Evolutionary conservation across 2,888 invertebrate genomes (phyloP).

Genomic region (Lordiphosa fenestrarum): DNA sequence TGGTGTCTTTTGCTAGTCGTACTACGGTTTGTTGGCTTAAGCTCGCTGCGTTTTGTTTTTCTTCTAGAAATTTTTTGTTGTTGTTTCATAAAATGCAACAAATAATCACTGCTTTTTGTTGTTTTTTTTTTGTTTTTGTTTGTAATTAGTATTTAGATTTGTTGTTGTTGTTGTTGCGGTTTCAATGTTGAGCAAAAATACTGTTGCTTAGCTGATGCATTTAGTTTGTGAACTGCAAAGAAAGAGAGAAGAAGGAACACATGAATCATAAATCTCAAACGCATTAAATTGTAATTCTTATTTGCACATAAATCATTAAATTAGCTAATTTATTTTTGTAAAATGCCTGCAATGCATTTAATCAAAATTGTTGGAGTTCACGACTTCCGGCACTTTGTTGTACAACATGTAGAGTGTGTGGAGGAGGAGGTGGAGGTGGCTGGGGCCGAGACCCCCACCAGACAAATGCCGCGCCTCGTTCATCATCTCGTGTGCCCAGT

Average conservation of each 20-base stretch:
- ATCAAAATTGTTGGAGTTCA: constrained; percentile 52
- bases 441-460: constrained; percentile 5
- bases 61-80: constrained; percentile 19
- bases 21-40: constrained; percentile 68
- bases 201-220: constrained; percentile 64
- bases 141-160: constrained; percentile 3
- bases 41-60: constrained; percentile 59
- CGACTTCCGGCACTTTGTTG: constrained; percentile 33
- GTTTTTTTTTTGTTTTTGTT: constrained; percentile 17
- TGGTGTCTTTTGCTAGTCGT: constrained; percentile 77
- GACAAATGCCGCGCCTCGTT: constrained; percentile 37
- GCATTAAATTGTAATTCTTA: constrained; percentile 12
- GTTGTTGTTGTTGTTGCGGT: constrained; percentile 10
- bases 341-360: constrained; percentile 60
- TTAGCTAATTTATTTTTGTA: constrained; percentile 56
- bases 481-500: constrained; percentile 34
- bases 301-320: constrained; percentile 39
- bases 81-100: constrained; percentile 60
- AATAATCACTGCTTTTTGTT: constrained; percentile 58
- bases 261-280: constrained; percentile 9
- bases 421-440: not conserved
- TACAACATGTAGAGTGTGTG: constrained; percentile 16
- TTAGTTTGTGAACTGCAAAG: constrained; percentile 52
- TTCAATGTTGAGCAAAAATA: constrained; percentile 71
- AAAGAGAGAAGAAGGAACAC: constrained; percentile 21